Evolutionary conservation across 2,113 vertebrate genomes (phyloP), one percentile per base, ranked within the genome.

Genomic region (Engraulis encrasicolus): DNA sequence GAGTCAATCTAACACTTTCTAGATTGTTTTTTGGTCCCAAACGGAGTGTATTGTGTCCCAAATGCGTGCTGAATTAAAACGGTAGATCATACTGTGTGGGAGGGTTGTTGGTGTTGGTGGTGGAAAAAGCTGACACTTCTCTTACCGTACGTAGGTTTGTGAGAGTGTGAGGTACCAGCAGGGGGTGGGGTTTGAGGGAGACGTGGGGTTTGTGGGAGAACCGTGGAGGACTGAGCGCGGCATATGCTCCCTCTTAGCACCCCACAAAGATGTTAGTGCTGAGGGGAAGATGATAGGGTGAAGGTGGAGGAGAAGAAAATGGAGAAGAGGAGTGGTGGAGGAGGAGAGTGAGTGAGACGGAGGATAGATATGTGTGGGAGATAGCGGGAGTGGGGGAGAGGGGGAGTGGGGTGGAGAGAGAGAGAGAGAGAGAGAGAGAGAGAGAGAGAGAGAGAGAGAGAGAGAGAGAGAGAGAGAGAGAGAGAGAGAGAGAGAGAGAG

Each of bases 81-180:
- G n/a, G n/a, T n/a, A n/a, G n/a, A n/a, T n/a, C n/a, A n/a, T n/a
- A n/a, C n/a, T n/a, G n/a, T n/a, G n/a, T n/a, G n/a, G n/a, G n/a
- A n/a, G n/a, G n/a, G n/a, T n/a, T n/a, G n/a, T n/a, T n/a, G n/a
- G n/a, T n/a, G n/a, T n/a, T 90, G 92, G 90, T 87, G 80, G 85
- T 91, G 88, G 78, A 14, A 80, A 86, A 23, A 85, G 66, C 83
- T 84, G 85, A 90, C 79, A 82, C 89, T 92, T 94, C 91, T 93
- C 90, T 90, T 92, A 92, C 88, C 86, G 84, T 93, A 86, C 80
- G 86, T 91, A n/a, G n/a, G 91, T 88, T 83, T 79, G 20, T 78
- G 49, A 12, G 31, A 81, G 34, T 48, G 36, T 12, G 34, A 48
- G 79, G 50, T 17, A 23, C 23, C 66, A 74, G 58, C 15, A 36